These are phyloP conservation scores for Cylas formicarius DNA, from an alignment of 1,140 invertebrate genomes.

Conservation along the genomic window DNA sequence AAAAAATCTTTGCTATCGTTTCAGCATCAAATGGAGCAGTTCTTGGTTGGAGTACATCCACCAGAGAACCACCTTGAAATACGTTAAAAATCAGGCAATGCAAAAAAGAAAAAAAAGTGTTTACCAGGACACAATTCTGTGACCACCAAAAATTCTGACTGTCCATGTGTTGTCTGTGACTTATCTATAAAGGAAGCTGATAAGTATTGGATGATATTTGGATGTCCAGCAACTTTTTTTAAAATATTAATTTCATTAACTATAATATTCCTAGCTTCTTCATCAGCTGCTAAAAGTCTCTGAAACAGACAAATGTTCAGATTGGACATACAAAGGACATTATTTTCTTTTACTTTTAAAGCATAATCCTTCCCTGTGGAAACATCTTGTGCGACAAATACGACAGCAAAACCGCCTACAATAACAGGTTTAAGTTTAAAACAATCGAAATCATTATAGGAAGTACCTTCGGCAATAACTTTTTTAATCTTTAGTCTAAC, in stretches of 20 bases:
- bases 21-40: constrained; percentile 59
- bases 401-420: constrained; percentile 90
- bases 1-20: constrained; percentile 82
- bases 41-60: constrained; percentile 67
- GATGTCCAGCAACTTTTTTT: constrained; percentile 69
- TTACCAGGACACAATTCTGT: constrained; percentile 38
- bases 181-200: constrained; percentile 68
- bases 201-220: constrained; percentile 74
- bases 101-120: constrained; percentile 1
- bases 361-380: constrained; percentile 83
- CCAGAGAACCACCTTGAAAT: constrained; percentile 63
- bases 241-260: constrained; percentile 72
- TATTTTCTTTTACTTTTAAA: constrained; percentile 59
- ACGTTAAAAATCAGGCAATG: background rate
- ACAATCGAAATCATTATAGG: constrained; percentile 30
- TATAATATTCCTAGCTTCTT: constrained; percentile 67
- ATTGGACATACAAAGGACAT: constrained; percentile 13
- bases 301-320: constrained; percentile 36
- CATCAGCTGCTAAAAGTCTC: constrained; percentile 71
- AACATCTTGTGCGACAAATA: constrained; percentile 87
- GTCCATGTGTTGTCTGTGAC: constrained; percentile 55
- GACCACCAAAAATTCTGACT: constrained; percentile 37
- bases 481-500: constrained; percentile 82
- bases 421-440: constrained; percentile 25
- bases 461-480: constrained; percentile 86